These are phyloP conservation scores for Capitulum mitella DNA, from an alignment of 2,888 invertebrate species.

Conservation along the genomic window DNA sequence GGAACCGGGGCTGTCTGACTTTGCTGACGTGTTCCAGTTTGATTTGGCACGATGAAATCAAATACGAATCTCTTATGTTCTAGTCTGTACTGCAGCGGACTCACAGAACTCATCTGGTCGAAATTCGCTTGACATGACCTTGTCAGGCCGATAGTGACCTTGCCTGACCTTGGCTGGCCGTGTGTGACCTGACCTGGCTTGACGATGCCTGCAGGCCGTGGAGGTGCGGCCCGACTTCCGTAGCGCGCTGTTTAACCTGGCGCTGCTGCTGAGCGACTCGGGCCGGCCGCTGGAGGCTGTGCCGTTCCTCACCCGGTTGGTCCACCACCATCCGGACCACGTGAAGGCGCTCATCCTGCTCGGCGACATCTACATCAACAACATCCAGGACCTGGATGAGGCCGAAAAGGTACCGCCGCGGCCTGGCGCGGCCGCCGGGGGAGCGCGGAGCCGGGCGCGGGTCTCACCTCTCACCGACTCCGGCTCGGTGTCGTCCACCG, in stretches of 20 bases:
- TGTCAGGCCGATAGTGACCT: no score
- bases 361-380: conserved; percentile 93
- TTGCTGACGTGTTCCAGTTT: no score
- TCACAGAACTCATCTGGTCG: no score
- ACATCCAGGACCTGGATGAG: conserved; percentile 84
- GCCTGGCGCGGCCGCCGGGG: neutral
- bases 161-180: no score
- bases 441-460: conserved; percentile 11
- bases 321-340: conserved; percentile 85
- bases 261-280: conserved; percentile 78
- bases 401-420: conserved; percentile 72
- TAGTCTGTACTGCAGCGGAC: no score
- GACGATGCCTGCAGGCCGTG: conserved; percentile 33
- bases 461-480: neutral
- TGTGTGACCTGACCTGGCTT: neutral
- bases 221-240: conserved; percentile 71
- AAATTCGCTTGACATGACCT: no score
- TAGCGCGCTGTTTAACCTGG: conserved; percentile 89
- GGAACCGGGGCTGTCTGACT: no score
- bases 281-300: conserved; percentile 83
- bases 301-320: conserved; percentile 81
- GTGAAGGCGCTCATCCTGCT: conserved; percentile 86
- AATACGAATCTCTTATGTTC: no score
- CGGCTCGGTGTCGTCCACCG: neutral
- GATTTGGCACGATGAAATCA: no score